phyloP scores from a whole-genome alignment of 2,113 vertebrate species.

The Symphodus melops region DNA sequence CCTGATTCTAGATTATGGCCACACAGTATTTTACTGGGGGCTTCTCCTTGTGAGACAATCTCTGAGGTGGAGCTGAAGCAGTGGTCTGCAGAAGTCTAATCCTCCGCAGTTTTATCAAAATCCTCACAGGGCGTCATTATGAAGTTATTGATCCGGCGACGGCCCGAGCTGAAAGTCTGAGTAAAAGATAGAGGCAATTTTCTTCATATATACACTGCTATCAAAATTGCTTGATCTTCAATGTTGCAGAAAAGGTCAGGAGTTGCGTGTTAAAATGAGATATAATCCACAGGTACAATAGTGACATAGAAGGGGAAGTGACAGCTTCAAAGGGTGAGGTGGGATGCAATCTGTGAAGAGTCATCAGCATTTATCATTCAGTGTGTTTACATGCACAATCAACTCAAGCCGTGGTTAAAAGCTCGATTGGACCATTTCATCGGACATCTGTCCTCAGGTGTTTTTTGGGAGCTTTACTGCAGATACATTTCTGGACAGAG shows the following conservation, averaged over 20 bases:
- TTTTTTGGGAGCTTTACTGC: too few relatives aligned
- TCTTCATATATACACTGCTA: slow-evolving; percentile 25
- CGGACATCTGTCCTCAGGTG: too few relatives aligned
- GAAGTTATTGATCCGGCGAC: slow-evolving; percentile 64
- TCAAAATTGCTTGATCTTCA: neutral
- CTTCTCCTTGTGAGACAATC: slow-evolving; percentile 10
- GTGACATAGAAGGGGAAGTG: neutral
- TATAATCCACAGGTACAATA: neutral
- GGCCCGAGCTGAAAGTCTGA: slow-evolving; percentile 53
- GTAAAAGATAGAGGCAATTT: slow-evolving; percentile 38
- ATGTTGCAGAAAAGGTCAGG: neutral
- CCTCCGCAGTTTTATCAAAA: slow-evolving; percentile 49
- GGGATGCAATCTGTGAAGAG: neutral
- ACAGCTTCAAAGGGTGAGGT: neutral
- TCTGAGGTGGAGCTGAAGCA: slow-evolving; percentile 29
- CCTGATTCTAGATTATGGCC: slow-evolving; percentile 29
- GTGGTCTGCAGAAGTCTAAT: slow-evolving; percentile 43
- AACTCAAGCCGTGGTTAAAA: too few relatives aligned
- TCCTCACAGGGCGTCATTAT: slow-evolving; percentile 67
- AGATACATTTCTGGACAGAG: too few relatives aligned
- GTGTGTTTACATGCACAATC: too few relatives aligned
- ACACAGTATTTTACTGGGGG: slow-evolving; percentile 1
- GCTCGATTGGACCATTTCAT: too few relatives aligned
- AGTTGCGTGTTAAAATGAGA: neutral
- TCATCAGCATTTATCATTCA: neutral